phyloP scores from a whole-genome alignment of 1,140 invertebrate species.

The Drosophila carrolli region DNA sequence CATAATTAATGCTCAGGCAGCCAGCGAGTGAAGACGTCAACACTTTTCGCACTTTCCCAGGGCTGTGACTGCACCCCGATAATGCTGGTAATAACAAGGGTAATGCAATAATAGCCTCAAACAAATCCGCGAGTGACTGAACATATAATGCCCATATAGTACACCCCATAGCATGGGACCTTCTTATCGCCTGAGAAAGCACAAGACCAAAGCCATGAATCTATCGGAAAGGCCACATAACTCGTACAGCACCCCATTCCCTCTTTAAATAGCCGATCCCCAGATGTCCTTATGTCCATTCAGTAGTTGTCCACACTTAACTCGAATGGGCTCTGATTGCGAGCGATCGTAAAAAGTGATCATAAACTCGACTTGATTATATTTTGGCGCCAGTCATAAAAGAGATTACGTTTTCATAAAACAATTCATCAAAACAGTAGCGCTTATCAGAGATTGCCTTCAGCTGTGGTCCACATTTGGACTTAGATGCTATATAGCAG shows the following conservation, averaged over 20 bases:
- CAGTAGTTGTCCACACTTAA: slow-evolving; percentile 38
- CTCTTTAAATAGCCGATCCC: neutral
- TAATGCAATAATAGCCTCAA: slow-evolving; percentile 32
- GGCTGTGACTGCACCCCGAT: slow-evolving; percentile 54
- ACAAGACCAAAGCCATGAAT: slow-evolving; percentile 33
- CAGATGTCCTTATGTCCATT: slow-evolving; percentile 11
- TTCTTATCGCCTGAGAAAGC: slow-evolving; percentile 60
- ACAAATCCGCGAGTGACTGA: slow-evolving; percentile 55
- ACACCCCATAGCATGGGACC: neutral
- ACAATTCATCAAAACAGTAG: slow-evolving; percentile 43
- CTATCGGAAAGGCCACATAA: slow-evolving; percentile 34
- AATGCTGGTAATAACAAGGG: slow-evolving; percentile 27
- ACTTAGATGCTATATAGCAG: no score
- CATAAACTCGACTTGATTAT: slow-evolving; percentile 60
- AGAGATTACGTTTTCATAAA: slow-evolving; percentile 39
- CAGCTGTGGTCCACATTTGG: slow-evolving; percentile 29
- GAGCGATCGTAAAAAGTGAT: slow-evolving; percentile 60
- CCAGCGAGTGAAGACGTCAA: slow-evolving; percentile 39
- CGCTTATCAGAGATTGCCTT: slow-evolving; percentile 43
- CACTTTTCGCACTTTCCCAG: slow-evolving; percentile 69
- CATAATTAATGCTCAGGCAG: slow-evolving; percentile 54
- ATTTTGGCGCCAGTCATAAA: slow-evolving; percentile 78
- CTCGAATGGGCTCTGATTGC: slow-evolving; percentile 29
- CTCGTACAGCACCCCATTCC: neutral
- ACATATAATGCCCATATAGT: slow-evolving; percentile 57